These are phyloP conservation scores for Lota lota DNA, from an alignment of 2,113 vertebrate genomes.

Conservation along the genomic window DNA sequence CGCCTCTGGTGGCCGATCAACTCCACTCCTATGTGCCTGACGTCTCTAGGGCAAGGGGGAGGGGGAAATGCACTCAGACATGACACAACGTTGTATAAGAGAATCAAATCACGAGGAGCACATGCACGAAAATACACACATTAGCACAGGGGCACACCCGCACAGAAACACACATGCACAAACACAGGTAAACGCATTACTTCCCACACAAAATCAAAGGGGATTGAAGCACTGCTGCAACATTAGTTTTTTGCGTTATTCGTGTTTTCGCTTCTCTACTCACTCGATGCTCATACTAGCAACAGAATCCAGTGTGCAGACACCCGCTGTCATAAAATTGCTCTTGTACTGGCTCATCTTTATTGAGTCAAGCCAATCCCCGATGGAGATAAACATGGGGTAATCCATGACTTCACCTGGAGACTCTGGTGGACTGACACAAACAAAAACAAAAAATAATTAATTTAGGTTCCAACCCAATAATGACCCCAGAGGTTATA, in stretches of 20 bases:
- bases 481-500: background rate
- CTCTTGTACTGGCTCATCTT: slow-evolving; percentile 98
- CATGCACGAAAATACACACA: background rate
- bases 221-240: background rate
- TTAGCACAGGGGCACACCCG: slow-evolving; percentile 1
- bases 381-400: slow-evolving; percentile 91
- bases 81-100: background rate
- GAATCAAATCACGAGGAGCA: background rate
- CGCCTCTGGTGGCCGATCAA: slow-evolving; percentile 96
- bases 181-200: slow-evolving; percentile 7
- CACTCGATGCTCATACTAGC: slow-evolving; percentile 95
- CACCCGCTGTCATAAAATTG: slow-evolving; percentile 92
- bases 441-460: slow-evolving; percentile 4
- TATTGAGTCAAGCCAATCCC: slow-evolving; percentile 95
- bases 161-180: slow-evolving; percentile 11
- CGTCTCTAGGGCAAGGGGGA: slow-evolving; percentile 78
- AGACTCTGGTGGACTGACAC: slow-evolving; percentile 85
- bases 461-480: background rate
- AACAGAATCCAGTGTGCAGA: slow-evolving; percentile 90
- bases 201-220: background rate
- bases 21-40: slow-evolving; percentile 91
- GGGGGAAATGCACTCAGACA: too few relatives aligned
- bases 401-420: slow-evolving; percentile 89
- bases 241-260: slow-evolving; percentile 7
- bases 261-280: slow-evolving; percentile 62